Evolutionary conservation across 2,113 vertebrate species (phyloP).

Genomic region (Festucalex cinctus): DNA sequence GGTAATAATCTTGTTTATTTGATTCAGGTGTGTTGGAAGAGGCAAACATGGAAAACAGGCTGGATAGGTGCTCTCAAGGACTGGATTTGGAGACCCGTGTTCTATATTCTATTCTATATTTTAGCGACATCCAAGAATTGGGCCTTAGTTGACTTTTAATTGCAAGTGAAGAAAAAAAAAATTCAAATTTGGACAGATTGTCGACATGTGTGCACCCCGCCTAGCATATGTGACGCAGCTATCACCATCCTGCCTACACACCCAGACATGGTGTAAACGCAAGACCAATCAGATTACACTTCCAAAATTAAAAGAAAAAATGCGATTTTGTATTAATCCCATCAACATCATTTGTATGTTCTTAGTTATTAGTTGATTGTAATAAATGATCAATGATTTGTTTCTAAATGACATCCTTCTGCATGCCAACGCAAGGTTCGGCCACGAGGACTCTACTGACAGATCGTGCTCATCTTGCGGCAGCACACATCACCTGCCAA

Average conservation of each 20-base stretch:
- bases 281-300: background rate
- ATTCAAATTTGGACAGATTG: background rate
- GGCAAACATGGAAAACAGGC: no score
- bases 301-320: background rate
- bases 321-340: background rate
- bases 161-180: background rate
- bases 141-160: background rate
- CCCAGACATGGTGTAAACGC: background rate
- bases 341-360: background rate
- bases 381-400: background rate
- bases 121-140: background rate
- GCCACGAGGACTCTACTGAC: conserved; percentile 6
- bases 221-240: background rate
- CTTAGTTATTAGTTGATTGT: background rate
- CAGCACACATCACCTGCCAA: conserved; percentile 47
- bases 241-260: background rate
- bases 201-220: background rate
- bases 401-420: background rate
- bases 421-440: background rate
- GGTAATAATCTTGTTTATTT: no score
- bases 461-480: conserved; percentile 24
- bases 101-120: no score
- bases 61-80: no score
- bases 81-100: no score
- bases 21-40: no score